phyloP scores from a whole-genome alignment of 2,797 vertebrate species.

The Xerus rutilus region DNA sequence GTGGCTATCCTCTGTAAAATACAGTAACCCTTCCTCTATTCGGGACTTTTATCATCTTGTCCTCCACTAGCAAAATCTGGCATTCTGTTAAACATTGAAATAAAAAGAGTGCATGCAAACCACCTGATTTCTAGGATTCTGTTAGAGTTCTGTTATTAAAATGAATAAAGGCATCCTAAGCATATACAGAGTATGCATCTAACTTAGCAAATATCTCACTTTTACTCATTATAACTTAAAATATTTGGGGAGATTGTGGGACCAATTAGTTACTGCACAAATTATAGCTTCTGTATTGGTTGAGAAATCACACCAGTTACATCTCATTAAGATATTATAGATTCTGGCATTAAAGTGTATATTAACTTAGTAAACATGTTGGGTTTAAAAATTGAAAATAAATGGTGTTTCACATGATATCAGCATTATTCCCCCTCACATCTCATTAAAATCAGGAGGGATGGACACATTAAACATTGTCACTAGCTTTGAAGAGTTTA shows the following conservation, averaged over 20 bases:
- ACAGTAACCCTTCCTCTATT: background rate
- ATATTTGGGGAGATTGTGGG: background rate
- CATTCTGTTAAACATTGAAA: background rate
- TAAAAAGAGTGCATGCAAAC: background rate
- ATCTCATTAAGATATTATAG: conserved; percentile 46
- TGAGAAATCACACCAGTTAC: conserved; percentile 52
- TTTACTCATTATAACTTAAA: background rate
- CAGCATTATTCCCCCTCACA: conserved; percentile 29
- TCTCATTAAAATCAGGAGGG: background rate
- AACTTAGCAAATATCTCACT: background rate
- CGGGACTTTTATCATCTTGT: background rate
- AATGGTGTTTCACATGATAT: conserved; percentile 54
- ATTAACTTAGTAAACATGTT: conserved; percentile 62
- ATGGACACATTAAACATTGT: conserved; percentile 51
- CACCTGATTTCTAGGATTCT: background rate
- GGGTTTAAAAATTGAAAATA: conserved; percentile 62
- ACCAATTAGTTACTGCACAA: conserved; percentile 30
- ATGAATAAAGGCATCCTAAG: background rate
- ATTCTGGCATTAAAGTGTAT: background rate
- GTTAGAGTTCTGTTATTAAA: background rate
- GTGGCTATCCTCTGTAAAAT: background rate
- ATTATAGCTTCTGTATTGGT: background rate
- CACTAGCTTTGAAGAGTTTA: conserved; percentile 72
- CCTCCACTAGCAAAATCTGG: background rate
- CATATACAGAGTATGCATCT: background rate